Evolutionary conservation across 2,113 vertebrate species (phyloP).

Genomic region (Pseudorectes ferrugineus): DNA sequence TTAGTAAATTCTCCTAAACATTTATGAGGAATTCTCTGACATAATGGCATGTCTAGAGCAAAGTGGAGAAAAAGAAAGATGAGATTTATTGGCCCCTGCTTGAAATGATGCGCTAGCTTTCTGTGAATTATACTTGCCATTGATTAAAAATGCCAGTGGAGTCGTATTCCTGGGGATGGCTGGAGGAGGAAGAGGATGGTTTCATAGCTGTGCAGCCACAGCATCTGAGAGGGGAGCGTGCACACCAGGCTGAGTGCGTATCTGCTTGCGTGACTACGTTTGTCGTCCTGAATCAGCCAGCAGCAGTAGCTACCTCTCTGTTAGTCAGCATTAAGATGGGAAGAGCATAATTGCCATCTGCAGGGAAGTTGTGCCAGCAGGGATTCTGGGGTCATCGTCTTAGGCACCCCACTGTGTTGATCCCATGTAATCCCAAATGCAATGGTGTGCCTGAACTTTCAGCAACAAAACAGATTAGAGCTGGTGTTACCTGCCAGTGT

Average conservation of each 20-base stretch:
- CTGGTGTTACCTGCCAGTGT: background rate
- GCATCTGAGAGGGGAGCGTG: background rate
- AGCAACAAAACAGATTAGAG: background rate
- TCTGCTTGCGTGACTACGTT: background rate
- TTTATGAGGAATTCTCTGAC: background rate
- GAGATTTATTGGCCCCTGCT: background rate
- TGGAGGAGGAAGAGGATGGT: background rate
- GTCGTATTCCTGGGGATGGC: rapidly evolving
- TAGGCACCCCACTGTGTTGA: background rate
- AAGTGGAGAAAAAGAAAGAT: background rate
- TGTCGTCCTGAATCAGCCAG: background rate
- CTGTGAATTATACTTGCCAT: background rate
- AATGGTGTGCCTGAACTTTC: background rate
- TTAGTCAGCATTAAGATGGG: background rate
- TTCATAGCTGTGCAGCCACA: background rate
- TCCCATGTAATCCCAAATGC: background rate
- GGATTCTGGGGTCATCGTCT: background rate
- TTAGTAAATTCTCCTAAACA: background rate
- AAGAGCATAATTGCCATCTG: background rate
- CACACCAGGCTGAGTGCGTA: background rate
- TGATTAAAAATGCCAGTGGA: background rate
- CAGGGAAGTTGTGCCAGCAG: background rate
- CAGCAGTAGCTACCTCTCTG: background rate
- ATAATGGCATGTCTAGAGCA: background rate
- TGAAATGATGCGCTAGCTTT: background rate